These are phyloP conservation scores for Carassius gibelio DNA, from an alignment of 2,113 vertebrate genomes.

Conservation along the genomic window DNA sequence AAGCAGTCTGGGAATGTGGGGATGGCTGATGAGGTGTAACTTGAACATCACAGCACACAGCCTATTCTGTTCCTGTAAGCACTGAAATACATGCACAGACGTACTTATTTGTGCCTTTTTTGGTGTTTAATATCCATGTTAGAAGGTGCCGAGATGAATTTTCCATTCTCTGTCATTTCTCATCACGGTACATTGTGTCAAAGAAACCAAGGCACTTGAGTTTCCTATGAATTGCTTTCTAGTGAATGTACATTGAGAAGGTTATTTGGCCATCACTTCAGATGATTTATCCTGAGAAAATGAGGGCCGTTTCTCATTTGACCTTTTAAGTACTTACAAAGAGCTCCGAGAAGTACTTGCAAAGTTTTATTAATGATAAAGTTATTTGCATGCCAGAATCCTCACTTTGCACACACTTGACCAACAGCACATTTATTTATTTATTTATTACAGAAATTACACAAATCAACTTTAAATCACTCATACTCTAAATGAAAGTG, in stretches of 20 bases:
- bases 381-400: background rate
- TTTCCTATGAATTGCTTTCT: conserved; percentile 2
- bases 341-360: background rate
- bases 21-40: conserved; percentile 47
- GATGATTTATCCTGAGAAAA: conserved; percentile 2
- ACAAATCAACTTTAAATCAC: too few species aligned
- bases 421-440: too few species aligned
- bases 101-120: background rate
- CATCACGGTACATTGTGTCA: background rate
- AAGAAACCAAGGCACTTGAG: conserved; percentile 22
- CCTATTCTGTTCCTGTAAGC: conserved; percentile 5
- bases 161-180: background rate
- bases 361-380: background rate
- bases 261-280: conserved; percentile 25
- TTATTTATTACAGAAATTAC: too few species aligned
- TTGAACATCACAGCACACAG: conserved; percentile 26
- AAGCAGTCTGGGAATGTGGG: conserved; percentile 40
- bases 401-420: background rate
- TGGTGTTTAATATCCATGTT: background rate
- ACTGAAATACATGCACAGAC: background rate
- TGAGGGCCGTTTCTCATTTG: background rate
- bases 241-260: background rate
- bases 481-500: too few species aligned
- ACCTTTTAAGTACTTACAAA: conserved; percentile 5
- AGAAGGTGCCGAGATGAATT: conserved; percentile 10